A percentile compares a stretch with the other conserved stretches of the same genome.
These are phyloP conservation scores for Pseudopodoces humilis DNA, from an alignment of 2,113 vertebrate species.

Conservation along the genomic window DNA sequence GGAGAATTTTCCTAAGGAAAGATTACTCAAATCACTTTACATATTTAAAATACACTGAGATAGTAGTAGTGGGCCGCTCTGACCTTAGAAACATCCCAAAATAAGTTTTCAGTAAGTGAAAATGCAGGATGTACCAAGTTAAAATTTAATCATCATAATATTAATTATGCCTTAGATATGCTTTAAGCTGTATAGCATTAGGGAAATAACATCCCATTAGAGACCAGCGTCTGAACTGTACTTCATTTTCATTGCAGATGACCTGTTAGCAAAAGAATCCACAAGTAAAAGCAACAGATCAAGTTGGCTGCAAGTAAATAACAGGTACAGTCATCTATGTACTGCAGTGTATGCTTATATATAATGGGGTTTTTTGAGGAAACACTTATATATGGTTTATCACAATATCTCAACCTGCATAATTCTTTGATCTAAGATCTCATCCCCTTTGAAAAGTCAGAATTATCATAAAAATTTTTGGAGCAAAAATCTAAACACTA, in stretches of 20 bases:
- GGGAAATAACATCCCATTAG: background rate
- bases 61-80: background rate
- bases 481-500: conserved; percentile 47
- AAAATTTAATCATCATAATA: background rate
- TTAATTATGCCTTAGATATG: background rate
- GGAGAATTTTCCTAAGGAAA: background rate
- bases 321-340: background rate
- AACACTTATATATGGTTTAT: background rate
- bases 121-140: background rate
- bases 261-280: conserved; percentile 24
- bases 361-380: background rate
- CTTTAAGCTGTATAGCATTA: background rate
- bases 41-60: background rate
- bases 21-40: background rate
- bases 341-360: background rate
- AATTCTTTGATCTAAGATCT: background rate
- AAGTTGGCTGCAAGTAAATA: background rate
- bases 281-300: conserved; percentile 14
- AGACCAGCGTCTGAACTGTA: background rate
- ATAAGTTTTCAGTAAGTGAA: conserved; percentile 7
- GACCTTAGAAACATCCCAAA: background rate
- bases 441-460: background rate
- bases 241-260: background rate
- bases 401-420: background rate
- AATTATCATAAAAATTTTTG: conserved; percentile 41